Base-by-base conservation (phyloP, 64 coral and sea anemone species). In the Stichodactyla helianthus region DNA sequence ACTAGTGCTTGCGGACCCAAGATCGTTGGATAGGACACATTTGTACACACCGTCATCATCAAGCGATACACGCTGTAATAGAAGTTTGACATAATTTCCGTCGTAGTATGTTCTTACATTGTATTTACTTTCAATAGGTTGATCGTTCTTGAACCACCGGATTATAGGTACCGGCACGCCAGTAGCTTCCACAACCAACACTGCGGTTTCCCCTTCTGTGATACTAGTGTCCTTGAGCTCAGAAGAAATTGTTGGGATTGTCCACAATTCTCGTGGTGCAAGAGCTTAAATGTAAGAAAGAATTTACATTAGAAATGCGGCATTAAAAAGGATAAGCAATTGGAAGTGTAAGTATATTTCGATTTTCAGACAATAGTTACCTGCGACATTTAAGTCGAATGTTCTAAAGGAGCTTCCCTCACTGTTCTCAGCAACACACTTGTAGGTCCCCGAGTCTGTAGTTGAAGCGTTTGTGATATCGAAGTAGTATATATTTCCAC, bases 111-210 rank as follows among this genome's bases (percentile, higher is more conserved):
- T 92, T 71, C 82, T 55, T 77, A 92, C 88, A 20, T 91, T 82
- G 22, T 86, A 87, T 16, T 92, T 90, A 53, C 89, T 86, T 86
- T 95, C 90, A 51, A 95, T 86, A 35, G 60, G 82, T 31, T 64
- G 51, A n/a, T 84, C 84, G 22, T 86, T 91, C 80, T 95, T 95
- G 59, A 86, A 92, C 94, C 94, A 95, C 11, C 89, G 86, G 71
- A 95, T 90, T 62, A 70, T 79, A 13, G 87, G 89, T 74, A 86
- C 50, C 14, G 95, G 95, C 50, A 79, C 61, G 1, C 95, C 95
- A 77, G 53, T 81, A n/a, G 94, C 87, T 50, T 89, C 59, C 4
- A 90, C 84, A 78, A 82, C 89, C 64, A 98, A 98, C 77, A 56
- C 81, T 11, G 83, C 89, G 76, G 60, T 89, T 1, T 82, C 79